phyloP scores from a whole-genome alignment of 2,113 vertebrate genomes.

The Pteropus alecto region DNA sequence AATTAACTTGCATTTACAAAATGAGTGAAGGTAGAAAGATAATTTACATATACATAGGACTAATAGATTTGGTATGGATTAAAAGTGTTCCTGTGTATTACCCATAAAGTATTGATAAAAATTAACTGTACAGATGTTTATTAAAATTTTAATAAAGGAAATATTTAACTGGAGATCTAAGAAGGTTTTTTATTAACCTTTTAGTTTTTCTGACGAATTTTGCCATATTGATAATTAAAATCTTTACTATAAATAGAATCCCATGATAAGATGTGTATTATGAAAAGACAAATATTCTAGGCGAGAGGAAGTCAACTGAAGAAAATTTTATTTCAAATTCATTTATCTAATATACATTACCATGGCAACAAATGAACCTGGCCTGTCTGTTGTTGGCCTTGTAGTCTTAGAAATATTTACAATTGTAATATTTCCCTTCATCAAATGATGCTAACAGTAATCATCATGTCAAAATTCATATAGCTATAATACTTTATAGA shows the following conservation, averaged over 20 bases:
- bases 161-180: background rate
- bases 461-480: background rate
- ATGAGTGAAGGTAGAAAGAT: background rate
- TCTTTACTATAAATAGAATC: background rate
- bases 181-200: background rate
- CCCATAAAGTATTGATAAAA: background rate
- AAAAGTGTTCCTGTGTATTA: background rate
- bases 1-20: background rate
- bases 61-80: background rate
- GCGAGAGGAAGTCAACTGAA: background rate
- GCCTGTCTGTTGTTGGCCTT: background rate
- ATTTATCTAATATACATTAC: background rate
- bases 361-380: conserved; percentile 33
- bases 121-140: background rate
- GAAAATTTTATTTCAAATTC: background rate
- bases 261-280: background rate
- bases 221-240: background rate
- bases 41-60: background rate
- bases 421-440: background rate
- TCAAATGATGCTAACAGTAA: background rate
- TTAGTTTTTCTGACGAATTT: background rate
- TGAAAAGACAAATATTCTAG: background rate
- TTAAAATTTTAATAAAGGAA: background rate
- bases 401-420: conserved; percentile 2
- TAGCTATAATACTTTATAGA: background rate